These are phyloP conservation scores for Isoperla grammatica DNA, from an alignment of 2,888 invertebrate genomes.

Conservation along the genomic window DNA sequence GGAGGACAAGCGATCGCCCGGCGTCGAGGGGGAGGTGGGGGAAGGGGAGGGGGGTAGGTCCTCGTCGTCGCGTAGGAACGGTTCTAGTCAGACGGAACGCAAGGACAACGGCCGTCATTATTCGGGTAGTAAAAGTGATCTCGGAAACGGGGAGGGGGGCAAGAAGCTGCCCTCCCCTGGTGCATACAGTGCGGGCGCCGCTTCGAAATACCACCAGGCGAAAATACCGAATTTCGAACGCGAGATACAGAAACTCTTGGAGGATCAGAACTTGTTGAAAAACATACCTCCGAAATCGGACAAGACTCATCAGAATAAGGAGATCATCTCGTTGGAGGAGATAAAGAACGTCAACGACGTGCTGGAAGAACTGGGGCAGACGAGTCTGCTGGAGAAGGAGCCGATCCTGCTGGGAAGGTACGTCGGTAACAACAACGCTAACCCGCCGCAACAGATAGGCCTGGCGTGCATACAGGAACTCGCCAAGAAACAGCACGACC, in stretches of 20 bases:
- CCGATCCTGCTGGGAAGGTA: constrained; percentile 30
- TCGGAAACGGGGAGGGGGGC: not conserved
- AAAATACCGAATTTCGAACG: constrained; percentile 60
- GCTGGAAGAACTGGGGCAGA: constrained; percentile 34
- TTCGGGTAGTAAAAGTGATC: constrained; percentile 18
- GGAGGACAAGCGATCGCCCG: not conserved
- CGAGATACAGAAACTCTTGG: constrained; percentile 71
- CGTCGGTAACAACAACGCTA: constrained; percentile 27
- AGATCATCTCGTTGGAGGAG: constrained; percentile 50
- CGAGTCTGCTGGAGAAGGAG: constrained; percentile 26
- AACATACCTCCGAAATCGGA: constrained; percentile 57
- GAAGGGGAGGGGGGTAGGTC: constrained; percentile 4
- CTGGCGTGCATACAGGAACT: constrained; percentile 72
- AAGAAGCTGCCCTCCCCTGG: constrained; percentile 16
- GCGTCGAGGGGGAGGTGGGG: constrained; percentile 12
- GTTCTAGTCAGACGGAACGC: constrained; percentile 61
- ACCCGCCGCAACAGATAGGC: constrained; percentile 49
- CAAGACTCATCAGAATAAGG: constrained; percentile 56
- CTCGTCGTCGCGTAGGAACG: constrained; percentile 32
- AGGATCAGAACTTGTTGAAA: constrained; percentile 61
- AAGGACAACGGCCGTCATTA: constrained; percentile 44
- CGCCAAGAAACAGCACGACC: constrained; percentile 55
- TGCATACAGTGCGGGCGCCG: constrained; percentile 14
- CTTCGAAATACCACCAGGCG: constrained; percentile 18
- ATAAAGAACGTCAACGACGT: constrained; percentile 38